Base-by-base conservation (phyloP, 2,797 vertebrate genomes). In the Anas bernieri region DNA sequence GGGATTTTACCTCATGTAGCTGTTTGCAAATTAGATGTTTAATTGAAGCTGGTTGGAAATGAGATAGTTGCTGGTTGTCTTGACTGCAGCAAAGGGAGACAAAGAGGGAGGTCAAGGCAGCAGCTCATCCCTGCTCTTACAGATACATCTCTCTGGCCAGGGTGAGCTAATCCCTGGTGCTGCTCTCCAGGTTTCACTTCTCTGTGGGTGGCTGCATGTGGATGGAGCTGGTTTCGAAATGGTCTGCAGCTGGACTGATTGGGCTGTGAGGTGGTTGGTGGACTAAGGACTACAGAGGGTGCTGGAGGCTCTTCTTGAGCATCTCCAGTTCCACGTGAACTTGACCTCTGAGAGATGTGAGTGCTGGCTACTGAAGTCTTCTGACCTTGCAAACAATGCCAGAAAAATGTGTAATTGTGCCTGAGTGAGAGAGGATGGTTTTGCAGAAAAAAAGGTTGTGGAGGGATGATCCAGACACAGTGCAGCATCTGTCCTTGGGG, bases 81-180 rank as follows among this genome's bases (percentile, higher is more conserved):
- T 52, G 20, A 48, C 59, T 62, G n/a, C 41, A 66, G 17, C 1
- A 17, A 84, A 89, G 10, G 8, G 11, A 35, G 39, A 41, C 22
- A 43, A 21, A 41, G 52, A 72, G 26, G 30, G 41, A 68, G 6
- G n/a, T 67, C 46, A 83, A 92, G 72, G 15, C 72, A 69, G 33
- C 28, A 82, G 46, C 52, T 74, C 43, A 17, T 33, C 48, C 39
- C 45, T 18, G 18, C 31, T 70, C 37, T 43, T 20, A 6, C 0
- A 50, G 52, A 50, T 11, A 6, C 0, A 0, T 46, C 20, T 52
- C 4, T 72, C 30, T 52, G 9, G 28, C 55, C 31, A 9, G 20
- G 28, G 37, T 12, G 17, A 89, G 50, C 37, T 82, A 26, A 48
- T 16, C 17, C 35, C 41, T 56, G 30, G 23, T 61, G 83, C 25